Evolutionary conservation across 2,113 vertebrate genomes (phyloP).

Genomic region (cat (Felis catus)): F.catus_Fca126_mat1.0 CM031419.1:47089501-47090000

Average conservation of each 20-base stretch:
- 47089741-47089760: not conserved
- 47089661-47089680: not conserved
- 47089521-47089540: slow-evolving; percentile 64
- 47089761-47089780: not conserved
- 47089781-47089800: not conserved
- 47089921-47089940: not conserved
- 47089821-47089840: not conserved
- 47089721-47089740: not conserved
- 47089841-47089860: not conserved
- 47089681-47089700: not conserved
- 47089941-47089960: not conserved
- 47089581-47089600: slow-evolving; percentile 78
- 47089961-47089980: not conserved
- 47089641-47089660: not conserved
- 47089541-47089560: slow-evolving; percentile 66
- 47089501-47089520: slow-evolving; percentile 54
- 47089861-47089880: not conserved
- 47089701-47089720: not conserved
- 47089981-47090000: not conserved
- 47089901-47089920: not conserved
- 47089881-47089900: not conserved
- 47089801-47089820: not conserved
- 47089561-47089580: slow-evolving; percentile 83
- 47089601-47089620: slow-evolving; percentile 69
- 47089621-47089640: slow-evolving; percentile 61